phyloP scores from a whole-genome alignment of 2,113 vertebrate species.

The Limnothrissa miodon region DNA sequence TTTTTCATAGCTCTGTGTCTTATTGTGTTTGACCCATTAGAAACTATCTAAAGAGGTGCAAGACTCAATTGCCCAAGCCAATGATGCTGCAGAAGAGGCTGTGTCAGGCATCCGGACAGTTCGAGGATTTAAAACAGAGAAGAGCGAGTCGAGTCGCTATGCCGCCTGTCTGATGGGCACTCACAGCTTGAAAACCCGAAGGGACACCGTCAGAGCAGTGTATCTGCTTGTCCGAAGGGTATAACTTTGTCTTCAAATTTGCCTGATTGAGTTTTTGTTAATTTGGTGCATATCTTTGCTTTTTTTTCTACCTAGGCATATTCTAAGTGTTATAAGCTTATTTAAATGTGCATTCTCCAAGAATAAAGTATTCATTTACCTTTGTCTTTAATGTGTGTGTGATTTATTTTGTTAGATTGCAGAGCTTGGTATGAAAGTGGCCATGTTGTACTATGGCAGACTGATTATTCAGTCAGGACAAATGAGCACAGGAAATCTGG shows the following conservation, averaged over 20 bases:
- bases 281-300: background rate
- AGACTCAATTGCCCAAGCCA: constrained; percentile 68
- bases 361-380: too few relatives aligned
- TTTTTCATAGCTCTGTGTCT: background rate
- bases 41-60: constrained; percentile 64
- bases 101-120: constrained; percentile 74
- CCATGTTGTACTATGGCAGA: constrained; percentile 73
- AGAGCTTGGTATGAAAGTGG: constrained; percentile 66
- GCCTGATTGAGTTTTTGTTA: background rate
- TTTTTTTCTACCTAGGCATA: too few relatives aligned
- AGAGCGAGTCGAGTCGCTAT: constrained; percentile 71
- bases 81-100: constrained; percentile 72
- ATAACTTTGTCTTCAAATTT: background rate
- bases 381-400: background rate
- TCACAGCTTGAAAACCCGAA: constrained; percentile 60
- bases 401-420: constrained; percentile 58
- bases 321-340: too few relatives aligned
- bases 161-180: constrained; percentile 60
- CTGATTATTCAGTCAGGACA: constrained; percentile 69
- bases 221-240: constrained; percentile 74
- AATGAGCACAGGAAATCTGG: constrained; percentile 73
- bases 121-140: constrained; percentile 73
- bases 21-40: constrained; percentile 41
- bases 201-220: constrained; percentile 55
- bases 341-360: too few relatives aligned